Base-by-base conservation (phyloP, 2,888 invertebrate species). In the Chouioia cunea region DNA sequence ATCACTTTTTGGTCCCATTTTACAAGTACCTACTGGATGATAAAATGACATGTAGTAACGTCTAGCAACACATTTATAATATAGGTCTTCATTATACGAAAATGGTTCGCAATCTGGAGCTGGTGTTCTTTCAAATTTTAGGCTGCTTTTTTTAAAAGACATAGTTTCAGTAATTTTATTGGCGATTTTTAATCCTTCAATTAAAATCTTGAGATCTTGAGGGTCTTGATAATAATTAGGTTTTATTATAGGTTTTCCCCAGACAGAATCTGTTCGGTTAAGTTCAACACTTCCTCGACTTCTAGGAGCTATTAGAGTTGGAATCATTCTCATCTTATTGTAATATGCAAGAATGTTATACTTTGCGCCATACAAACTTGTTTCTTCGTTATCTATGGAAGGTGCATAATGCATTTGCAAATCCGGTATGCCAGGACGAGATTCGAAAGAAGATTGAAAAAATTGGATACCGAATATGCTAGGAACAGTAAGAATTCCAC, bases 181-280 rank as follows among this genome's bases (percentile, higher is more conserved):
- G 20, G 88, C 88, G 64, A 89, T 87, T 76, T 89, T 81, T 22
- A 87, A 88, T n/a, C 89, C 90, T 64, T 89, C 89, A 59, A 90
- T 82, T 78, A 89, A 81, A 1, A 87, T 87, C n/a, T 86, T 86
- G 0, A 88, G 81, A 76, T 93, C 93, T 72, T 89, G 86, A 76
- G 88, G 87, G 71, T 90, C 87, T 4, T 88, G 86, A 75, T 93
- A 87, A 80, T 93, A 93, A 81, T 92, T 92, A 0, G 92, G 91
- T 74, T 91, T 88, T 74, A 93, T 87, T 59, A 88, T 84, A 0
- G 92, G 92, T 15, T 58, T 59, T 8, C 66, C 47, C 10, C 15
- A 27, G 2, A 44, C 46, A 2, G 66, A 52, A 44, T 66, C 66
- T 1, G 66, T 52, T 12, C n/a, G 6, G n/a, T 66, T 66, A 1